Percentiles rank a stretch among this genome's conserved stretches.
phyloP scores from a whole-genome alignment of 2,888 invertebrate species.

The Esperia sulphurella region DNA sequence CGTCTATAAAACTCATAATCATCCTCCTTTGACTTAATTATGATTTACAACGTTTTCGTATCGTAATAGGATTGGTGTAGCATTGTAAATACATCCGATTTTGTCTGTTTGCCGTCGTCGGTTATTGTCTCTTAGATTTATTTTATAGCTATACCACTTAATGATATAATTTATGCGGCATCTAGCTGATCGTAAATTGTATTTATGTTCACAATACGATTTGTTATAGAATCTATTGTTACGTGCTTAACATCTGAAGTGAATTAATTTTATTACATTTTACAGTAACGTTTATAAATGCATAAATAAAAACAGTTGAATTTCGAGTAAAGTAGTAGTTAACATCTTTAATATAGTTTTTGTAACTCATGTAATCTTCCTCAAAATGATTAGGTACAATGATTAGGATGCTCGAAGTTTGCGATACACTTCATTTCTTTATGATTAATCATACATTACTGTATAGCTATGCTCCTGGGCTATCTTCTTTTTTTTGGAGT shows the following conservation, averaged over 20 bases:
- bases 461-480: too few species aligned
- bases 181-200: slow-evolving; percentile 31
- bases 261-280: not conserved
- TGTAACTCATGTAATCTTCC: too few species aligned
- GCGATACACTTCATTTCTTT: too few species aligned
- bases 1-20: too few species aligned
- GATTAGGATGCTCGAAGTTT: too few species aligned
- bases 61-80: slow-evolving; percentile 32
- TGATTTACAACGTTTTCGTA: slow-evolving; percentile 29
- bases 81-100: slow-evolving; percentile 34
- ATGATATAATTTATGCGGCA: slow-evolving; percentile 32
- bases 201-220: slow-evolving; percentile 27
- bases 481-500: too few species aligned
- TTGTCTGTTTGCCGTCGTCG: slow-evolving; percentile 32
- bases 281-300: not conserved
- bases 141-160: slow-evolving; percentile 35
- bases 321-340: too few species aligned
- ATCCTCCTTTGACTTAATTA: slow-evolving; percentile 20
- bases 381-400: too few species aligned
- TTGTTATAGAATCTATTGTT: slow-evolving; percentile 15
- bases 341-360: too few species aligned
- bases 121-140: slow-evolving; percentile 43
- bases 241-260: not conserved
- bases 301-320: too few species aligned
- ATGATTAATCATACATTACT: too few species aligned